phyloP scores from a whole-genome alignment of 2,113 vertebrate genomes.

The Egretta garzetta region DNA sequence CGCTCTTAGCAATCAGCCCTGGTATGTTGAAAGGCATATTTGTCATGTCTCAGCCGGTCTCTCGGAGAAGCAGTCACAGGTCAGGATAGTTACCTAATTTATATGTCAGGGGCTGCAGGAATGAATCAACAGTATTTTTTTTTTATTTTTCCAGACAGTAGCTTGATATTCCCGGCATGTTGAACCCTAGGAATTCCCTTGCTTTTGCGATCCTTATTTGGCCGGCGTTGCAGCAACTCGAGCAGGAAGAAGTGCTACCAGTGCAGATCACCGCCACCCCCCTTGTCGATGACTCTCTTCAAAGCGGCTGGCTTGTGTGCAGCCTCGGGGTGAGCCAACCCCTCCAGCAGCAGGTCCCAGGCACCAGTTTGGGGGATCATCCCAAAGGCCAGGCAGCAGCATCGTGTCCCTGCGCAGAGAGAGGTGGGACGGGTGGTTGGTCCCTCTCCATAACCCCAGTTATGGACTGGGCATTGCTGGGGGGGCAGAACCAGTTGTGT shows the following conservation, averaged over 20 bases:
- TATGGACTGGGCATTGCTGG: background rate
- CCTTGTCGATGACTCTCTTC: background rate
- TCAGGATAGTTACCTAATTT: constrained; percentile 67
- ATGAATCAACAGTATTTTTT: constrained; percentile 9
- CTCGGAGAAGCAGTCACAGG: constrained; percentile 52
- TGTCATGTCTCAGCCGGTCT: constrained; percentile 60
- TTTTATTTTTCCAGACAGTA: constrained; percentile 44
- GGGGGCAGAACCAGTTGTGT: background rate
- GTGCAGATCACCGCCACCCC: fast-evolving
- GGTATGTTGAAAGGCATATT: constrained; percentile 65
- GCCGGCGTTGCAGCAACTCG: constrained; percentile 13
- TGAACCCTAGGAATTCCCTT: constrained; percentile 47
- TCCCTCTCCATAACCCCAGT: background rate
- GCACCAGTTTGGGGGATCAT: fast-evolving
- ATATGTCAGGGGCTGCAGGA: constrained; percentile 60
- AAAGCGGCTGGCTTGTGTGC: background rate
- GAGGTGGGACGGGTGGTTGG: background rate
- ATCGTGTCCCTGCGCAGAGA: background rate
- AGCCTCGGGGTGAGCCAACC: background rate
- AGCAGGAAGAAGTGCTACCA: background rate
- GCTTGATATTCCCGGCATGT: background rate
- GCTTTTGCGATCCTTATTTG: constrained; percentile 34
- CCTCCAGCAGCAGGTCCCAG: background rate
- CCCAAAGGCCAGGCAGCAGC: background rate
- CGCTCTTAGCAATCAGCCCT: constrained; percentile 9